Evolutionary conservation across 1,140 invertebrate genomes (phyloP), one percentile per base, ranked within the genome.

Genomic region (Phortica variegata): DNA sequence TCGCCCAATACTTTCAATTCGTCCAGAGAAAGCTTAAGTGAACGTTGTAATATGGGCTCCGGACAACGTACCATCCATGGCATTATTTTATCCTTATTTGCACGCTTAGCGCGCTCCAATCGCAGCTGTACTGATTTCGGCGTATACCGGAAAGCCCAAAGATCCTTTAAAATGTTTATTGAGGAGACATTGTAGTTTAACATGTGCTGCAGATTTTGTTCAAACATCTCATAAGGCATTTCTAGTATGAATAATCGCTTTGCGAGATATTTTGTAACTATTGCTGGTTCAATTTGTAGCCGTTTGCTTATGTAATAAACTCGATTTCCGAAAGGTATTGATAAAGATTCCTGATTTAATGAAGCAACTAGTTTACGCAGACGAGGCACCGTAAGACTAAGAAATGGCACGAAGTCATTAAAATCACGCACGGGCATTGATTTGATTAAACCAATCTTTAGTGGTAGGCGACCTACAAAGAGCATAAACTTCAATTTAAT

Each of bases 11-110:
- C 73, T 38, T 69, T 36, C 31, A 77, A 57, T 43, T 79, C 79
- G 8, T 80, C 78, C 1, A 68, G 43, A 16, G 72, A 47, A 9
- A 79, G 55, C 47, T 77, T 70, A 3, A 81, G 46, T 19, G 78
- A 78, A n/a, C 63, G 77, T 40, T 78, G 71, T 21, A 80, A 56
- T 45, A 76, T 76, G 4, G 75, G 56, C 36, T 73, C 66, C 3
- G 76, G 62, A 41, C 77, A 80, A 15, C 80, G 66, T 8, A 82
- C 65, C 79, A 82, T 81, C 81, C 81, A 82, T 0, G 81, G 80
- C 69, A 81, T 82, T 4, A 81, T 60, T 44, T 70, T 75, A 26
- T 68, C 65, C 16, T 82, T 68, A 13, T 79, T 76, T 13, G 74
- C 70, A 15, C 68, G 47, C 52, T 75, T 76, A 1, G 76, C 76